phyloP scores from a whole-genome alignment of 2,888 invertebrate species.

The Ametastegia equiseti region DNA sequence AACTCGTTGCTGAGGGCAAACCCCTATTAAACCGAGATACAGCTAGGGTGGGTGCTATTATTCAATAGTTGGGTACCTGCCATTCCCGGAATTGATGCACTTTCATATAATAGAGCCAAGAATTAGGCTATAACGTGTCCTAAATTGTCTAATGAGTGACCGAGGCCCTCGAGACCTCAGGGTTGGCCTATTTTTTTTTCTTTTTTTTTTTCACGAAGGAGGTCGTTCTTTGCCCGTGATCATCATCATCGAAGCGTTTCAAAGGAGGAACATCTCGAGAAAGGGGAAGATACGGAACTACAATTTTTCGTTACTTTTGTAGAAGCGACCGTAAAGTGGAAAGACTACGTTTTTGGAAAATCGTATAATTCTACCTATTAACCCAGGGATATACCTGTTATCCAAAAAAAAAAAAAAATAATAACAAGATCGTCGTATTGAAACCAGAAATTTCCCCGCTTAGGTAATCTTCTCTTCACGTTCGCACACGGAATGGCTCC shows the following conservation, averaged over 20 bases:
- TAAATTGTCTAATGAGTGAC: slow-evolving; percentile 74
- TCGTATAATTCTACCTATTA: slow-evolving; percentile 34
- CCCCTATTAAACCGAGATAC: slow-evolving; percentile 64
- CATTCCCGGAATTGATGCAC: slow-evolving; percentile 69
- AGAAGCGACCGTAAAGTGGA: neutral
- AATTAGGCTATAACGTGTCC: slow-evolving; percentile 73
- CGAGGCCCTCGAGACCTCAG: slow-evolving; percentile 65
- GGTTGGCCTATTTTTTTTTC: slow-evolving; percentile 63
- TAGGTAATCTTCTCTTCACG: neutral
- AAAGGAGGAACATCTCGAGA: neutral
- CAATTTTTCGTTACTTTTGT: slow-evolving; percentile 17
- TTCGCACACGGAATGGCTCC: neutral
- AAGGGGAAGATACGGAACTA: neutral
- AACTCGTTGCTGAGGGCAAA: slow-evolving; percentile 60
- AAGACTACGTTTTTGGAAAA: slow-evolving; percentile 29
- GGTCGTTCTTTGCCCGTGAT: slow-evolving; percentile 38
- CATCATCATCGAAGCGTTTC: slow-evolving; percentile 30
- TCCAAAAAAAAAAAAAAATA: neutral
- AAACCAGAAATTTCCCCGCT: neutral
- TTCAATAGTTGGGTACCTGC: slow-evolving; percentile 61
- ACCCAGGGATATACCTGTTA: neutral
- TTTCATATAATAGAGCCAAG: slow-evolving; percentile 68
- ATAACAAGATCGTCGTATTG: neutral
- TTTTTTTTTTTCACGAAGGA: slow-evolving; percentile 64
- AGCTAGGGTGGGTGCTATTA: slow-evolving; percentile 67